phyloP scores from a whole-genome alignment of 2,888 invertebrate species.

The Adineta ricciae region DNA sequence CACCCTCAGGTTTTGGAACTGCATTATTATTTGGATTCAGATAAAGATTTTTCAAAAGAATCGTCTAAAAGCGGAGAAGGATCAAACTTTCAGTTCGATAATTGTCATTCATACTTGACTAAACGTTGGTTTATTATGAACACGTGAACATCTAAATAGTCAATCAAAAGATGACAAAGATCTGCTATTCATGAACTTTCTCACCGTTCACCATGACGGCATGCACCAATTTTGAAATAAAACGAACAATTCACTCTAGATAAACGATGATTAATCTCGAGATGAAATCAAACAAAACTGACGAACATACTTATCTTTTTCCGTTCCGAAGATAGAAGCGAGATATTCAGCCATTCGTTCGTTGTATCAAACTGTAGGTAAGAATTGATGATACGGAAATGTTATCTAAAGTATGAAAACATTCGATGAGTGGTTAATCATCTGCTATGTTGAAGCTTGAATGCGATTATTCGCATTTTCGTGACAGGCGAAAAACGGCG shows the following conservation, averaged over 20 bases:
- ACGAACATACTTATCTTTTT: neutral
- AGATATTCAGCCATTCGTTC: neutral
- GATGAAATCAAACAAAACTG: too few relatives aligned
- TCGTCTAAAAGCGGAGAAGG: neutral
- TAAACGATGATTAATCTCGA: too few relatives aligned
- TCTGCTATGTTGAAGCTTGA: neutral
- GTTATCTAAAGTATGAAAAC: neutral
- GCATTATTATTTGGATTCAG: neutral
- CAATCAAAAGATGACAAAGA: too few relatives aligned
- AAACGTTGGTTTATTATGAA: constrained; percentile 97
- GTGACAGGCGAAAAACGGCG: neutral
- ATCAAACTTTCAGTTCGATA: too few relatives aligned
- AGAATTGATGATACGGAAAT: neutral
- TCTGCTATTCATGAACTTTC: too few relatives aligned
- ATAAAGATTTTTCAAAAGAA: constrained; percentile 10
- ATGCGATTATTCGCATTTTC: neutral
- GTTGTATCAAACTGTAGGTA: too few relatives aligned
- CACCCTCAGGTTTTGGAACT: neutral
- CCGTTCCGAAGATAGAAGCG: constrained; percentile 5
- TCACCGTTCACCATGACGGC: constrained; percentile 79
- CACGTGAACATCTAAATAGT: constrained; percentile 71
- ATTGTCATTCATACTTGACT: constrained; percentile 58
- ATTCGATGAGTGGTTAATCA: neutral
- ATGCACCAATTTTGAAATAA: constrained; percentile 99
- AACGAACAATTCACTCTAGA: constrained; percentile 84